These are phyloP conservation scores for Drosophila ficusphila DNA, from an alignment of 1,140 invertebrate species.

Conservation along the genomic window DNA sequence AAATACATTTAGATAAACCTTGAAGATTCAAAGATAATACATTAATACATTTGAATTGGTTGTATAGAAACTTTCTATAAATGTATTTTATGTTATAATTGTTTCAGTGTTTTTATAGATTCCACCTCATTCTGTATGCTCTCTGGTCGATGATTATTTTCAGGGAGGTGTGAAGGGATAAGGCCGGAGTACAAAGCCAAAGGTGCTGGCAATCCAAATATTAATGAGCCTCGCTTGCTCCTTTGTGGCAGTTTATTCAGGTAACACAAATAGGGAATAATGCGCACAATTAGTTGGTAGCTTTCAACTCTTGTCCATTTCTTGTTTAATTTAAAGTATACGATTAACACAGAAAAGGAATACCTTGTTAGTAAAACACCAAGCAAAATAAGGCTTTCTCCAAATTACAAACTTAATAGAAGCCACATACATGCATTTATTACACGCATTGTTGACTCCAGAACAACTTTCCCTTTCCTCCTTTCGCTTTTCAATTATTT, in stretches of 20 bases:
- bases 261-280: constrained; percentile 7
- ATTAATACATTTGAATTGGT: too few species aligned
- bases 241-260: constrained; percentile 8
- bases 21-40: too few species aligned
- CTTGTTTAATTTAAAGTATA: not conserved
- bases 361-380: not conserved
- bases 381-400: too few species aligned
- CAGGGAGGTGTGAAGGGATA: not conserved
- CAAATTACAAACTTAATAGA: not conserved
- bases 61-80: too few species aligned
- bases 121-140: constrained; percentile 2
- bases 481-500: not conserved
- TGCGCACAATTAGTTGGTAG: constrained; percentile 23
- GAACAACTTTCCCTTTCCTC: too few species aligned
- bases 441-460: not conserved
- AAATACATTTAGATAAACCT: too few species aligned
- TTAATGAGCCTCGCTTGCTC: constrained; percentile 13
- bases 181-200: not conserved
- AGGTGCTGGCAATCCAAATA: constrained; percentile 29
- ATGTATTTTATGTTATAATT: not conserved
- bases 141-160: constrained; percentile 1
- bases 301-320: not conserved
- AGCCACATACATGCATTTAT: not conserved
- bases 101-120: constrained; percentile 8
- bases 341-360: not conserved